Evolutionary conservation across 2,888 invertebrate genomes (phyloP), one percentile per base, ranked within the genome.

Genomic region (Zeuzera pyrina): DNA sequence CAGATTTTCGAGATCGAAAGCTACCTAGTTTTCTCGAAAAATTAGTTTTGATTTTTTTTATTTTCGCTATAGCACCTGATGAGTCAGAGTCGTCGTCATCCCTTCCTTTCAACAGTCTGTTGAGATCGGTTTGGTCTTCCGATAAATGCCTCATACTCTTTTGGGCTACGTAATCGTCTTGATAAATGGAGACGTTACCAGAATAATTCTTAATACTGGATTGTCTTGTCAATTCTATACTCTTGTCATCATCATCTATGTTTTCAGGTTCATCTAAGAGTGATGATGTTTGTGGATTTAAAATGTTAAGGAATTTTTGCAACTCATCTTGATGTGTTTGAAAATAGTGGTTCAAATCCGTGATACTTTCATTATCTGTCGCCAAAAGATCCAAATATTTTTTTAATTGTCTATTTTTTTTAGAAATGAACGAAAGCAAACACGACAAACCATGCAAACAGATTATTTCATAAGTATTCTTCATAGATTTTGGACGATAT

Each of bases 341-440:
- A 38, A 76, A 81, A 33, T 81, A 83, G 33, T 72, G 56, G 38
- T 69, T 73, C 38, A 81, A 47, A 43, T 79, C 81, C 3, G 70
- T 61, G 2, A 65, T 62, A 27, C 57, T 77, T 31, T 81, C 79
- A 32, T 84, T 76, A 33, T 79, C 76, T 10, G 81, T 74, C 48
- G 79, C 85, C 53, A 88, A 73, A 77, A 88, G 87, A 72, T 87
- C 86, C 71, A 88, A 77, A 65, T 87, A 87, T 52, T 87, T 86
- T 66, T 72, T 78, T 58, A 84, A 63, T 60, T 84, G 79, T 61
- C 84, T 84, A 62, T 48, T 43, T 50, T 45, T 47, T 55, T 60
- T 54, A 57, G 48, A 55, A 37, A 35, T 30, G 33, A 42, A 32
- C 36, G 38, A 42, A 54, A 59, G 54, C 52, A 45, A 45, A 56